Conservation (phyloP, 2,113 vertebrate species). For the Hippocampus barbouri region DNA sequence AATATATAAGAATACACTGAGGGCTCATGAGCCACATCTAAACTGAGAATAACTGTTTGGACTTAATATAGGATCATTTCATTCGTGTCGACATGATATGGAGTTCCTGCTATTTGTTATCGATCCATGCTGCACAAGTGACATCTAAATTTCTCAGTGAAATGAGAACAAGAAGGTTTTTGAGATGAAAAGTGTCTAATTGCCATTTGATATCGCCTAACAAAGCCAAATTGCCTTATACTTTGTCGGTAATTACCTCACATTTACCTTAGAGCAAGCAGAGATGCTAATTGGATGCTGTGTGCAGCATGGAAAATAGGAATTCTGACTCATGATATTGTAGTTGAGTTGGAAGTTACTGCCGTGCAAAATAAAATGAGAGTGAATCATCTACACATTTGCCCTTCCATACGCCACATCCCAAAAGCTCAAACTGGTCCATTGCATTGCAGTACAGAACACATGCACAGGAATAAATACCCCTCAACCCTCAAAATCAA, state of each 20-base stretch:
- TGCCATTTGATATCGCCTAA: neutral
- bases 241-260: neutral
- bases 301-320: neutral
- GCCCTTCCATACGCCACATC: neutral
- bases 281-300: conserved; percentile 1
- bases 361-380: neutral
- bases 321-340: neutral
- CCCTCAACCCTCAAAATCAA: too few relatives aligned
- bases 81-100: conserved; percentile 52
- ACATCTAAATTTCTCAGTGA: conserved; percentile 3
- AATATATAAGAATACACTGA: neutral
- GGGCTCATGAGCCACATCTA: conserved; percentile 25
- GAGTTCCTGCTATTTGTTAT: conserved; percentile 55
- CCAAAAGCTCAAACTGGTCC: neutral
- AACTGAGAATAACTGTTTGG: conserved; percentile 18
- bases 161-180: neutral
- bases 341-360: neutral
- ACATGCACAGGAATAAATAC: too few relatives aligned
- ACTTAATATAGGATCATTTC: conserved; percentile 53
- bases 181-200: neutral
- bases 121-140: conserved; percentile 15
- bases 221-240: neutral
- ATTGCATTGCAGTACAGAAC: too few relatives aligned
- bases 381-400: too few relatives aligned
- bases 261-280: conserved; percentile 5